Conservation (phyloP, 2,113 vertebrate species). For the Sminthopsis crassicaudata region DNA sequence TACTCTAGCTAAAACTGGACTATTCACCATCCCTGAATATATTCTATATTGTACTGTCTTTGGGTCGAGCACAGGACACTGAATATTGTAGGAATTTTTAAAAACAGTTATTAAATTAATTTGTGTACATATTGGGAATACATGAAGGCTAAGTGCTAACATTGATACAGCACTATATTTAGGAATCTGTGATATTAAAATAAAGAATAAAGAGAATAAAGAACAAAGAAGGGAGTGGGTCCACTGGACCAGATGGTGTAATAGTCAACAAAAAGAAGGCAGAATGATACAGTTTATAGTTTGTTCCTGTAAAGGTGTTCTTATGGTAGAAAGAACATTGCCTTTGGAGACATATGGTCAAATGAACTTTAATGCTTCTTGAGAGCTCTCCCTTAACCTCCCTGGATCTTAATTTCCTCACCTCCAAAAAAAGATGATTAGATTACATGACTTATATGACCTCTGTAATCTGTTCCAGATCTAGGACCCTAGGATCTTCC, state of each 20-base stretch:
- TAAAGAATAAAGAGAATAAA: neutral
- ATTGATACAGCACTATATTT: neutral
- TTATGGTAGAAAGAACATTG: neutral
- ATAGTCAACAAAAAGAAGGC: neutral
- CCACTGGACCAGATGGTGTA: neutral
- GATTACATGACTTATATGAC: neutral
- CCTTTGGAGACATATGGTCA: neutral
- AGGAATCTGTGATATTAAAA: neutral
- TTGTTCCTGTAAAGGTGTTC: neutral
- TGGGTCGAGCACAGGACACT: neutral
- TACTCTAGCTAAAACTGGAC: neutral
- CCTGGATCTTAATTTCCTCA: slow-evolving; percentile 3
- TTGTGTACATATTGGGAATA: neutral
- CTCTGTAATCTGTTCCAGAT: neutral
- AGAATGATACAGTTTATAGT: neutral
- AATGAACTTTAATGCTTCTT: neutral
- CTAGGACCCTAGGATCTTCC: neutral
- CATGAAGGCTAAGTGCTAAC: neutral
- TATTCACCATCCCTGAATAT: neutral
- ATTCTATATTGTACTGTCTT: neutral
- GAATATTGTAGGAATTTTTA: neutral
- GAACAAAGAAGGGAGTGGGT: neutral
- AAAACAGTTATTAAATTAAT: neutral
- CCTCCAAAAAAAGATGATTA: neutral
- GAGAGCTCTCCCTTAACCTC: neutral